Base-by-base conservation (phyloP, 2,888 invertebrate species). In the Aleiodes alternator region DNA sequence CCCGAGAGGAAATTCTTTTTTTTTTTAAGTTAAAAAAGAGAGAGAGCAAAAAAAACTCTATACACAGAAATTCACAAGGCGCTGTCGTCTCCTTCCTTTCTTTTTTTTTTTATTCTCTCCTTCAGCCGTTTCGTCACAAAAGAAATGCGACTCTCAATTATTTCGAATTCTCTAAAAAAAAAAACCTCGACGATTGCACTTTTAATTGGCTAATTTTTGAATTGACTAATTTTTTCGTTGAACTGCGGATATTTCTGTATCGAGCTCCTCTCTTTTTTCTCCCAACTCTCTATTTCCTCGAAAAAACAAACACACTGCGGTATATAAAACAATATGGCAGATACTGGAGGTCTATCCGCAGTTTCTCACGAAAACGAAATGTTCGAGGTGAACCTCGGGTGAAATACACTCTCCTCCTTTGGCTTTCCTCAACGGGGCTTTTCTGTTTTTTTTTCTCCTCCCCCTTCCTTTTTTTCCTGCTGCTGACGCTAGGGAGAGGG, bases 271-370 rank as follows among this genome's bases (percentile, higher is more conserved):
- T 7, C 31, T 59, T 59, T 34, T n/a, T 59, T n/a, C n/a, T n/a
- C n/a, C n/a, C 29, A 6, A 34, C 4, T 6, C 34, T 34, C 34
- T 23, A 23, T 66, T 66, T 50, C 48, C 48, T 83, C 86, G 76
- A 78, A 85, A 88, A 88, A 88, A 88, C 87, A 88, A 88, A 88
- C 87, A 88, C 87, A 88, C 87, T 84, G 82, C 83, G 82, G 81
- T 82, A 23, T 23, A 23, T 23, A 79, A 84, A 85, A 85, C 88
- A 88, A 88, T 88, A 88, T 89, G 88, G 88, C 88, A 83, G 87
- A 84, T 81, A 75, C 50, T 66, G 29, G 50, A 12, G 31, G 31
- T 31, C 50, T 7, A 9, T 5, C 68, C 48, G 64, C 64, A 64
- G 48, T 43, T 64, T 43, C 43, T 6, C 43, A 23, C 23, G 23